Evolutionary conservation across 1,140 invertebrate genomes (phyloP).

Genomic region (Phocides pigmalion): DNA sequence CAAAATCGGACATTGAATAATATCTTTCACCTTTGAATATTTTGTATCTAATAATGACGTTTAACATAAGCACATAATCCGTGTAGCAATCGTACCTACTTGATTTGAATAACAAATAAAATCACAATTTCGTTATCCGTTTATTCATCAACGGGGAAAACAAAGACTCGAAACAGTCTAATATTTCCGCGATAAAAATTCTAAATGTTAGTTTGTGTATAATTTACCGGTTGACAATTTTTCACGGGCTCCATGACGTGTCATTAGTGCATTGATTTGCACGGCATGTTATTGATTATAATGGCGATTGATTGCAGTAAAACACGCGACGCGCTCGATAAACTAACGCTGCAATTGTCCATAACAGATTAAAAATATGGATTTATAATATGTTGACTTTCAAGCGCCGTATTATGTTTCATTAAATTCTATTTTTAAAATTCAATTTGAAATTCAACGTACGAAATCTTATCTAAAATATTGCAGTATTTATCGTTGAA

Average conservation of each 20-base stretch:
- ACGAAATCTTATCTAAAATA: no score
- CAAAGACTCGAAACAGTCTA: background rate
- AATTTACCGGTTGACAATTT: slow-evolving; percentile 30
- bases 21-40: no score
- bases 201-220: slow-evolving; percentile 24
- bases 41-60: no score
- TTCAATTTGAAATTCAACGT: no score
- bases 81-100: no score
- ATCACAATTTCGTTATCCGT: background rate
- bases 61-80: no score
- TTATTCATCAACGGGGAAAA: background rate
- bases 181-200: background rate
- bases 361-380: slow-evolving; percentile 13
- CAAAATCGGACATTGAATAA: no score
- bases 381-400: slow-evolving; percentile 24
- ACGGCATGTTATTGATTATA: slow-evolving; percentile 70
- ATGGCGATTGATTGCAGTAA: slow-evolving; percentile 59
- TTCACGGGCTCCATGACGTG: slow-evolving; percentile 38
- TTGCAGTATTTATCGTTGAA: no score
- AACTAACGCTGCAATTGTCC: slow-evolving; percentile 28
- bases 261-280: slow-evolving; percentile 70
- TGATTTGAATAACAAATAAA: background rate
- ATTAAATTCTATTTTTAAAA: background rate
- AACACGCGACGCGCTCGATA: slow-evolving; percentile 52
- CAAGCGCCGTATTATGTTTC: background rate